phyloP scores from a whole-genome alignment of 2,113 vertebrate species.

The Podocnemis expansa region DNA sequence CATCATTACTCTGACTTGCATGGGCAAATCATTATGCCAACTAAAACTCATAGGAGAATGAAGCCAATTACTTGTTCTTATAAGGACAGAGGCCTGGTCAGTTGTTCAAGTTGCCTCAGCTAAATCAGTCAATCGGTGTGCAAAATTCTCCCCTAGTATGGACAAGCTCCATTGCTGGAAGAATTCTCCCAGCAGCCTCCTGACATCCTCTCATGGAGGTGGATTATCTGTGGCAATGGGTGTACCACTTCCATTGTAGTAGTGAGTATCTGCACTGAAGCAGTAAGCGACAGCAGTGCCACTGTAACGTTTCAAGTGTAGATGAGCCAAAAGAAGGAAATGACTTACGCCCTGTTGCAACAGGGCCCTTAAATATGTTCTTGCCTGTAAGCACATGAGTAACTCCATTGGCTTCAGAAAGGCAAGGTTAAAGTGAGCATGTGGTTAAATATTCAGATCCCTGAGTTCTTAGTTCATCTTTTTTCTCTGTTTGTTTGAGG shows the following conservation, averaged over 20 bases:
- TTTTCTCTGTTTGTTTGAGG: neutral
- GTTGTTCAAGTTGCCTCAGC: too few species aligned
- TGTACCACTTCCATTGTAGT: neutral
- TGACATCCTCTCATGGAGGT: too few species aligned
- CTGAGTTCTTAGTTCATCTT: neutral
- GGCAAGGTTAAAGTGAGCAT: neutral
- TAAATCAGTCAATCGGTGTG: too few species aligned
- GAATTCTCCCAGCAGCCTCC: too few species aligned
- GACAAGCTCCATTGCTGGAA: too few species aligned
- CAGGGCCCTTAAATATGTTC: neutral
- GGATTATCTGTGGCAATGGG: too few species aligned
- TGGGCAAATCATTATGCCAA: neutral
- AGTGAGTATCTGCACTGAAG: neutral
- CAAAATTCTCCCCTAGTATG: too few species aligned
- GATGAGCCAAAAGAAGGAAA: neutral
- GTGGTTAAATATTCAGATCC: neutral
- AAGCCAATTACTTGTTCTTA: neutral
- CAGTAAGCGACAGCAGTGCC: too few species aligned
- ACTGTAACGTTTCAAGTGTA: neutral
- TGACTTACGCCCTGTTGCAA: neutral
- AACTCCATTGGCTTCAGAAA: neutral
- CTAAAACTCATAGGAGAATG: neutral
- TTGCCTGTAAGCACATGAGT: neutral
- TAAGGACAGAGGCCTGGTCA: neutral
- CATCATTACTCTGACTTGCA: neutral